A percentile compares a stretch with the other conserved stretches of the same genome.
Evolutionary conservation across 2,888 invertebrate genomes (phyloP).

Genomic region (Gonocerus acuteangulatus): DNA sequence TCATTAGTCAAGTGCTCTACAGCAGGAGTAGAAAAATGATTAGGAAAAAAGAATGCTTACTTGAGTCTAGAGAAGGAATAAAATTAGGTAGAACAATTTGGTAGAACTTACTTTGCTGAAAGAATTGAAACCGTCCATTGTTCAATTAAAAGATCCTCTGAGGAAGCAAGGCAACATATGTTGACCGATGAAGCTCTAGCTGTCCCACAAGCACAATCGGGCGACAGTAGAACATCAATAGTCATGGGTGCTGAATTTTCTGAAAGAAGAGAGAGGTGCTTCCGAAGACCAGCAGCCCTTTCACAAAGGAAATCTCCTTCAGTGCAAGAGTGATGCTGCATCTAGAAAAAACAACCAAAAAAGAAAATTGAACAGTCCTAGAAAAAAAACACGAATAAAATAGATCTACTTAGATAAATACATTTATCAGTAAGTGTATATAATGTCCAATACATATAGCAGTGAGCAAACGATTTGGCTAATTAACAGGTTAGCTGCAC

Average conservation of each 20-base stretch:
- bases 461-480: too few species aligned
- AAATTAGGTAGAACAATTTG: conserved; percentile 40
- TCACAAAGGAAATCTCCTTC: conserved; percentile 47
- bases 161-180: conserved; percentile 44
- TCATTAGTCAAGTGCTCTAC: too few species aligned
- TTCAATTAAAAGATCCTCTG: conserved; percentile 62
- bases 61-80: too few species aligned
- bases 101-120: conserved; percentile 49
- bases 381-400: too few species aligned
- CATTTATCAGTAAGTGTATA: too few species aligned
- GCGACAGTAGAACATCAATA: conserved; percentile 70
- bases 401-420: too few species aligned
- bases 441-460: too few species aligned
- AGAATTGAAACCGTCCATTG: conserved; percentile 70
- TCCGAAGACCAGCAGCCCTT: conserved; percentile 48
- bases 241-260: conserved; percentile 65
- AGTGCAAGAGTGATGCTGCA: conserved; percentile 19
- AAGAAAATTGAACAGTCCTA: too few species aligned
- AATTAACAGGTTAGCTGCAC: too few species aligned
- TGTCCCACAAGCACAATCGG: conserved; percentile 56
- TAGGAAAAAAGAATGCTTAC: too few species aligned
- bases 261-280: conserved; percentile 57
- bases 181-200: conserved; percentile 43
- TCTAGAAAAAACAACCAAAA: not conserved
- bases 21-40: too few species aligned